Conservation (phyloP, 2,797 vertebrate genomes). For the Pangasius macronema region DNA sequence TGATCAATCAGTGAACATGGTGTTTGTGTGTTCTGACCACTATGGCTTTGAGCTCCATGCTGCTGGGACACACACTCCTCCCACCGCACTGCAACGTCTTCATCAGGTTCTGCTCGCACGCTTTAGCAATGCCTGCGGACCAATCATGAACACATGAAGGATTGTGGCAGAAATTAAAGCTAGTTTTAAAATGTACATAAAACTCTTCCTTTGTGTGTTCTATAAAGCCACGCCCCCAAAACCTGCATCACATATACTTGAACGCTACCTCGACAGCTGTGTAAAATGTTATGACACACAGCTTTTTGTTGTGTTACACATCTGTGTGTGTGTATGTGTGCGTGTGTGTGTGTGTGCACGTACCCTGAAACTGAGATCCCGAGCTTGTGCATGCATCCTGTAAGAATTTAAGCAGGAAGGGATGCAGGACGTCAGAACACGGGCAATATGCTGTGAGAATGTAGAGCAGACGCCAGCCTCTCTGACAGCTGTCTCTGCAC, state of each 20-base stretch:
- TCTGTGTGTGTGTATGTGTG: too few species aligned
- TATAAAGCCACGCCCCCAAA: background rate
- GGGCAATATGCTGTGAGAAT: constrained; percentile 86
- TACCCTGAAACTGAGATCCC: constrained; percentile 88
- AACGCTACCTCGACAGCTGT: background rate
- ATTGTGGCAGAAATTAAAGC: background rate
- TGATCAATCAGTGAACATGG: background rate
- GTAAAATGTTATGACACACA: background rate
- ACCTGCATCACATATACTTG: background rate
- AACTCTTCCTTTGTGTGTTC: background rate
- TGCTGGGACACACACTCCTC: constrained; percentile 82
- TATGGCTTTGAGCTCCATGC: constrained; percentile 93
- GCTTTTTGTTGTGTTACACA: too few species aligned
- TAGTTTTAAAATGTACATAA: background rate
- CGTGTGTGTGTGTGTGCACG: background rate
- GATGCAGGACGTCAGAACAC: constrained; percentile 89
- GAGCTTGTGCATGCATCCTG: constrained; percentile 77
- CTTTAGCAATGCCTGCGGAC: constrained; percentile 87
- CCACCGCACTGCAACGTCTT: constrained; percentile 89
- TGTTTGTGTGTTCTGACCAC: constrained; percentile 80
- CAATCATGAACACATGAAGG: background rate
- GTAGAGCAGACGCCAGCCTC: constrained; percentile 94
- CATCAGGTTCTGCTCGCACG: constrained; percentile 90
- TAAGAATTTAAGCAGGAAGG: constrained; percentile 83
- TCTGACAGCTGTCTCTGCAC: constrained; percentile 89